Conservation (phyloP, 2,797 vertebrate species). For the Channallabes apus region DNA sequence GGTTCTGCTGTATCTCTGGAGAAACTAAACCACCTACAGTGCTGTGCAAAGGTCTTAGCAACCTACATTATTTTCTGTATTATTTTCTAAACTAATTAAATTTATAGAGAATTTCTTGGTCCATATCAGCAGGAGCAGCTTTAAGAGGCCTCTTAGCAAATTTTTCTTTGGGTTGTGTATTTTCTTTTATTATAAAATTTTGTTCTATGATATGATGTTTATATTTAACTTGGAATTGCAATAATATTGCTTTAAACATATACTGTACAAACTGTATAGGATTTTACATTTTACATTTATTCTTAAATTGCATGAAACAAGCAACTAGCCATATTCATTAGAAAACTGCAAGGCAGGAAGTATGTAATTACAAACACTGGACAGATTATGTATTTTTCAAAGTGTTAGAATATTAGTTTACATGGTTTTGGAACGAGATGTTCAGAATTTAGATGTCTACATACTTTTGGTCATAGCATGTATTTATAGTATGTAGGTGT, state of each 20-base stretch:
- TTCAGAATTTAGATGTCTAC: background rate
- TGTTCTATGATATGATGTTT: background rate
- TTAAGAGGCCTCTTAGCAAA: background rate
- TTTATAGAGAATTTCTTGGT: background rate
- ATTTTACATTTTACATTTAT: too few relatives aligned
- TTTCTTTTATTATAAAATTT: background rate
- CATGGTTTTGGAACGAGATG: background rate
- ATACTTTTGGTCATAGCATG: background rate
- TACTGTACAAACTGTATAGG: background rate
- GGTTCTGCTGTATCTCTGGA: background rate
- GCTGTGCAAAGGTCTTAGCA: background rate
- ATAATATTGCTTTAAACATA: background rate
- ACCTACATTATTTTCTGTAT: background rate
- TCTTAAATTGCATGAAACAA: background rate
- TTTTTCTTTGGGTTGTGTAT: background rate
- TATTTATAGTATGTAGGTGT: background rate
- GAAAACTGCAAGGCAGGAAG: background rate
- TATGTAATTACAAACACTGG: background rate
- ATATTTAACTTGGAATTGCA: background rate
- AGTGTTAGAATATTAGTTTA: background rate
- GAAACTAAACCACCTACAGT: conserved; percentile 6
- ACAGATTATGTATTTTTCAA: background rate
- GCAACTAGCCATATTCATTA: background rate
- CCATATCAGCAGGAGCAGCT: too few relatives aligned
- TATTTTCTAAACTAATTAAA: background rate